Evolutionary conservation across 2,113 vertebrate species (phyloP).

Genomic region (Microcebus jonahi): DNA sequence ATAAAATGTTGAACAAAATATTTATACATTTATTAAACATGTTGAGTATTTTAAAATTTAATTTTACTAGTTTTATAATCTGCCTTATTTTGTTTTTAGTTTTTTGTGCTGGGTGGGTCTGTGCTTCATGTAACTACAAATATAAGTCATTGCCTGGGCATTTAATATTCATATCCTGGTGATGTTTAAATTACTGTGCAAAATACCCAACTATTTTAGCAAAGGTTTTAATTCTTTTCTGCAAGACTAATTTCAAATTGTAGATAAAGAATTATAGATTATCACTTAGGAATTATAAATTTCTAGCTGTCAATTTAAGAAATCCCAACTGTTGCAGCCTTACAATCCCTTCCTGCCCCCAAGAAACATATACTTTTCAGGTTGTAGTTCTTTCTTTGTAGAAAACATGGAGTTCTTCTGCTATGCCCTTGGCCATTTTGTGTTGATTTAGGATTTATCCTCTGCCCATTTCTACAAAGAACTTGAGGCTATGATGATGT

Average conservation of each 20-base stretch:
- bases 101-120: background rate
- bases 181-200: slow-evolving; percentile 14
- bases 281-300: slow-evolving; percentile 6
- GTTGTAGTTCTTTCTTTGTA: slow-evolving; percentile 11
- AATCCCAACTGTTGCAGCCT: background rate
- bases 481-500: background rate
- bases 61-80: background rate
- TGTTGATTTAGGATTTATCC: slow-evolving; percentile 60
- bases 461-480: slow-evolving; percentile 49
- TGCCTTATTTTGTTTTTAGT: background rate
- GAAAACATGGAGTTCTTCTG: background rate
- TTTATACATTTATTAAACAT: background rate
- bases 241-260: slow-evolving; percentile 13
- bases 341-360: rapidly evolving
- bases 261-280: slow-evolving; percentile 17
- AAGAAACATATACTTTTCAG: background rate
- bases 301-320: slow-evolving; percentile 40
- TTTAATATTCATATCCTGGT: background rate
- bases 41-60: background rate
- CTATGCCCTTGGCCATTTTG: background rate
- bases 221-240: slow-evolving; percentile 53
- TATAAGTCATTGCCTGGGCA: background rate
- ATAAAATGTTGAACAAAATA: background rate
- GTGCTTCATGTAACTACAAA: background rate
- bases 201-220: slow-evolving; percentile 11